Evolutionary conservation across 2,888 invertebrate species (phyloP).

Genomic region (Pseudococcus viburni): DNA sequence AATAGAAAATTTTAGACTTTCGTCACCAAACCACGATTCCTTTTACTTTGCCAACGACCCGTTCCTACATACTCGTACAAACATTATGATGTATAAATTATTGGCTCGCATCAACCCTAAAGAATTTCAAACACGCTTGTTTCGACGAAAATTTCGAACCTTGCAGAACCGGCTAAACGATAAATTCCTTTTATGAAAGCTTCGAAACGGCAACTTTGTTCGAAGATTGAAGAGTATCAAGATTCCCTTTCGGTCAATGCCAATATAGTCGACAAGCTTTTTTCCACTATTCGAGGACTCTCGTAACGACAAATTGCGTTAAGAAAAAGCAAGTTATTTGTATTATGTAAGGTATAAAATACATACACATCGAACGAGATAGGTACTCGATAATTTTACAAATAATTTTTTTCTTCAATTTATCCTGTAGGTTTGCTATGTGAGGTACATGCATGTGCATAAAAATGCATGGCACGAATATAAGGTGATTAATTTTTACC

Average conservation of each 20-base stretch:
- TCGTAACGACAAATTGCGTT: neutral
- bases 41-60: neutral
- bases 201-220: slow-evolving; percentile 23
- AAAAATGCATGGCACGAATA: no score
- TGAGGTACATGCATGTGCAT: no score
- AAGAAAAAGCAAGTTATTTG: neutral
- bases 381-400: neutral
- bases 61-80: neutral
- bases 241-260: slow-evolving; percentile 56
- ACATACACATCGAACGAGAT: neutral
- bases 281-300: slow-evolving; percentile 32
- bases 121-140: slow-evolving; percentile 45
- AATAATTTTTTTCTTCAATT: neutral
- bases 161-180: slow-evolving; percentile 31
- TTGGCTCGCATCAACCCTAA: slow-evolving; percentile 42
- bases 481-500: no score
- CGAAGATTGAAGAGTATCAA: slow-evolving; percentile 43
- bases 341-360: neutral
- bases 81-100: slow-evolving; percentile 5
- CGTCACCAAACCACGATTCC: neutral
- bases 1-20: neutral
- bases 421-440: neutral
- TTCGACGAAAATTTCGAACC: slow-evolving; percentile 53
- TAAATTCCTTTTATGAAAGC: slow-evolving; percentile 57
- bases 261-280: slow-evolving; percentile 23